Base-by-base conservation (phyloP, 2,888 invertebrate genomes). In the Chymomyza caudatula region DNA sequence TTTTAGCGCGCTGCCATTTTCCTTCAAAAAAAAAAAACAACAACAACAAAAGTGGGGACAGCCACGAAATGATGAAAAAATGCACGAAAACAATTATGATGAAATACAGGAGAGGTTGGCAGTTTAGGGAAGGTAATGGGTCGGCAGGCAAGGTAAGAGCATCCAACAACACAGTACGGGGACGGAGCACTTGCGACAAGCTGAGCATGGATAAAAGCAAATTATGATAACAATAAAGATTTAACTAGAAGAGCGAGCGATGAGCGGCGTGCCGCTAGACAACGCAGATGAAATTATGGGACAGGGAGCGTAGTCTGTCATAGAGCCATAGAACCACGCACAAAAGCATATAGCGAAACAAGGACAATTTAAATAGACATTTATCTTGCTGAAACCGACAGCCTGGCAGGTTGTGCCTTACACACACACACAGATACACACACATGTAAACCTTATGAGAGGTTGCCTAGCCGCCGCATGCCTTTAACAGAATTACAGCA, bases 181-280 rank as follows among this genome's bases (percentile, higher is more conserved):
- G 73, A 63, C 66, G 64, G 71, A 53, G 66, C 67, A 62, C 60
- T 57, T 69, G 73, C 76, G 74, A 80, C 80, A 83, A 76, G 84
- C 76, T 72, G 81, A 84, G 78, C 78, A 78, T 69, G 82, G 85
- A 83, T 83, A 83, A 83, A 83, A 86, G 85, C 86, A 83, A 83
- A 86, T 86, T 83, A 86, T 83, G 82, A 83, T 83, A 86, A 86
- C 82, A 83, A 83, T 82, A 86, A 86, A 82, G 82, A 82, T 86
- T 82, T 82, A 86, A 82, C 86, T 82, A 82, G 81, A 76, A 19
- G 29, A 49, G 49, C 49, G 49, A 37, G 17, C 60, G 20, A 29
- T 15, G 57, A 69, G 62, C 79, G 77, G 79, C 79, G 76, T 76
- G 76, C 71, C 76, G 76, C 76, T 75, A 75, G 76, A 76, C 76